A percentile compares a stretch with the other conserved stretches of the same genome.
These are phyloP conservation scores for Lepidurus apus DNA, from an alignment of 1,140 invertebrate genomes.

Conservation along the genomic window DNA sequence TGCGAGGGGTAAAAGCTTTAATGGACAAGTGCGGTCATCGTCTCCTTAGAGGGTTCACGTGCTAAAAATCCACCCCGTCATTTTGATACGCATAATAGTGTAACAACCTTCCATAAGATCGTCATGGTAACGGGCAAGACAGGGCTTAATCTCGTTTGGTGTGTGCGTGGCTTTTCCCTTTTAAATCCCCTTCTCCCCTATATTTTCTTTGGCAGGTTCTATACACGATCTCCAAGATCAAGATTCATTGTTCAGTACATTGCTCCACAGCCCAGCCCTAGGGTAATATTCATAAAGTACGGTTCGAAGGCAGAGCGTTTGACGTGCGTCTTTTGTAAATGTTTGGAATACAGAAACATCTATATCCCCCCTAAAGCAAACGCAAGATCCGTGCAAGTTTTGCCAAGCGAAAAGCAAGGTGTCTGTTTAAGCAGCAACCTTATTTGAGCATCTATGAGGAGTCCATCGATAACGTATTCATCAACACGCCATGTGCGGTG, in stretches of 20 bases:
- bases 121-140: conserved; percentile 7
- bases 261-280: not conserved
- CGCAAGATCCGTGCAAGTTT: too few relatives aligned
- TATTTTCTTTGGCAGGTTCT: not conserved
- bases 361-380: too few relatives aligned
- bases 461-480: conserved; percentile 1
- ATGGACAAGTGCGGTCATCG: conserved; percentile 16
- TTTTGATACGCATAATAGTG: not conserved
- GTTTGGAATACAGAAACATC: too few relatives aligned
- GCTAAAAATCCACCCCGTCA: conserved; percentile 15
- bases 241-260: not conserved
- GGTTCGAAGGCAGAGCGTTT: too few relatives aligned
- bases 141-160: not conserved
- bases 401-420: not conserved
- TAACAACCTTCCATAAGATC: not conserved
- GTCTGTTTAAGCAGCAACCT: not conserved
- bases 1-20: conserved; percentile 13
- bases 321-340: too few relatives aligned
- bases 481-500: conserved; percentile 12
- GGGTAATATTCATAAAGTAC: not conserved
- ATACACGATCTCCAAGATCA: not conserved
- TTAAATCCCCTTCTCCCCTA: not conserved
- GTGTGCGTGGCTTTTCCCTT: conserved; percentile 13
- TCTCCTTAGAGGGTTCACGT: conserved; percentile 13
- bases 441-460: not conserved